A percentile compares a stretch with the other conserved stretches of the same genome.
These are phyloP conservation scores for Coregonus suidteri DNA, from an alignment of 2,797 vertebrate genomes.

Conservation along the genomic window DNA sequence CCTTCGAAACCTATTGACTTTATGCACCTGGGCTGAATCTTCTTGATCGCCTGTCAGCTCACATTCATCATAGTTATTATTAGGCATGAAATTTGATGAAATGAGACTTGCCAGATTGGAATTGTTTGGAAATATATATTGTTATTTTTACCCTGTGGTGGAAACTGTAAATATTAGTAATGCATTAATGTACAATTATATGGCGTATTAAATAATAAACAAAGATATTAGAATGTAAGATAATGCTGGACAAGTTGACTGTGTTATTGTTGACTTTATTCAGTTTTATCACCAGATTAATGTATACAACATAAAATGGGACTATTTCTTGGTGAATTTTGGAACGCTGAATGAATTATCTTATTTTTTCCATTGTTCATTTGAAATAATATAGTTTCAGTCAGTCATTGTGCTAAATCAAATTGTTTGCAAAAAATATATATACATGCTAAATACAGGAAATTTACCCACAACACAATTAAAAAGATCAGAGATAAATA, in stretches of 20 bases:
- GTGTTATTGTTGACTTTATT: not conserved
- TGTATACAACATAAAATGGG: not conserved
- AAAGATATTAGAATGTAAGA: not conserved
- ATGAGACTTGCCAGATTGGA: constrained; percentile 30
- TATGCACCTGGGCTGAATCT: constrained; percentile 44
- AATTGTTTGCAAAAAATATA: not conserved
- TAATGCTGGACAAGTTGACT: not conserved
- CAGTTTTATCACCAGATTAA: not conserved
- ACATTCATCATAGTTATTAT: constrained; percentile 20
- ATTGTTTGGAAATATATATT: constrained; percentile 14
- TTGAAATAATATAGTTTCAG: not conserved
- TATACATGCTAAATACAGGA: not conserved
- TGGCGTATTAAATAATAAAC: not conserved
- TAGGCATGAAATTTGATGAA: constrained; percentile 54
- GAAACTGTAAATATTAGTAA: not conserved
- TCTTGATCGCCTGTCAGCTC: constrained; percentile 58
- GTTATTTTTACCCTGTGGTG: not conserved
- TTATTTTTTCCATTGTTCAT: not conserved
- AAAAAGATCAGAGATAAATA: too few relatives aligned
- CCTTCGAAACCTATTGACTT: constrained; percentile 18
- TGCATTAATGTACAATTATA: constrained; percentile 4
- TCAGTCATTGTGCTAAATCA: not conserved
- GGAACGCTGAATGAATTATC: too few relatives aligned
- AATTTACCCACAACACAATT: too few relatives aligned
- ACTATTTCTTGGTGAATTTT: too few relatives aligned